phyloP scores from a whole-genome alignment of 2,888 invertebrate genomes.

The Acanthosepion esculentum region DNA sequence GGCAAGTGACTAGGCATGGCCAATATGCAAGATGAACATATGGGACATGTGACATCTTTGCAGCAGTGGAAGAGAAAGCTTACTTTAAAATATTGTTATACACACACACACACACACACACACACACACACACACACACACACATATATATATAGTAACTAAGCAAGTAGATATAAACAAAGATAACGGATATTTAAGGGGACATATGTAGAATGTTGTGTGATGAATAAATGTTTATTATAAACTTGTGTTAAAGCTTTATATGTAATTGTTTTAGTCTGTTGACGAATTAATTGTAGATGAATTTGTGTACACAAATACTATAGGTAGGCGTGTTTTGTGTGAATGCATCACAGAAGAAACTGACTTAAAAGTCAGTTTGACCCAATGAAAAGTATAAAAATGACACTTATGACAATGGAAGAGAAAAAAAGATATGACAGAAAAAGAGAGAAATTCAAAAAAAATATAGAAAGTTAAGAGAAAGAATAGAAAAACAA shows the following conservation, averaged over 20 bases:
- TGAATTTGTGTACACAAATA: not conserved
- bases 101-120: not conserved
- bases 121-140: not conserved
- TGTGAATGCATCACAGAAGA: not conserved
- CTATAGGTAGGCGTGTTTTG: not conserved
- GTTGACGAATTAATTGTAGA: not conserved
- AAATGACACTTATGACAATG: not conserved
- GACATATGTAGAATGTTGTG: no score
- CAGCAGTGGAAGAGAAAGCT: not conserved
- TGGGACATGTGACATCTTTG: constrained; percentile 33
- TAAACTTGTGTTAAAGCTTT: no score
- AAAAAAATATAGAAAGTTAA: no score
- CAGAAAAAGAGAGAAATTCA: not conserved
- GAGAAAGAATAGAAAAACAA: not conserved
- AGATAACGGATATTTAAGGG: not conserved
- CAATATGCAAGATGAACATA: not conserved
- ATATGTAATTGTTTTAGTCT: not conserved
- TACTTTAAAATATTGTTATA: no score
- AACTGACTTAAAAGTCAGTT: not conserved
- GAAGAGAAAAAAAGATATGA: not conserved
- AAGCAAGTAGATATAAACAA: not conserved
- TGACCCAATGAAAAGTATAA: not conserved
- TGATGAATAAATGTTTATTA: no score
- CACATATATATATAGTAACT: not conserved
- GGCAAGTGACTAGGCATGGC: not conserved